Conservation (phyloP, 2,797 vertebrate genomes). For the Mycteria americana region DNA sequence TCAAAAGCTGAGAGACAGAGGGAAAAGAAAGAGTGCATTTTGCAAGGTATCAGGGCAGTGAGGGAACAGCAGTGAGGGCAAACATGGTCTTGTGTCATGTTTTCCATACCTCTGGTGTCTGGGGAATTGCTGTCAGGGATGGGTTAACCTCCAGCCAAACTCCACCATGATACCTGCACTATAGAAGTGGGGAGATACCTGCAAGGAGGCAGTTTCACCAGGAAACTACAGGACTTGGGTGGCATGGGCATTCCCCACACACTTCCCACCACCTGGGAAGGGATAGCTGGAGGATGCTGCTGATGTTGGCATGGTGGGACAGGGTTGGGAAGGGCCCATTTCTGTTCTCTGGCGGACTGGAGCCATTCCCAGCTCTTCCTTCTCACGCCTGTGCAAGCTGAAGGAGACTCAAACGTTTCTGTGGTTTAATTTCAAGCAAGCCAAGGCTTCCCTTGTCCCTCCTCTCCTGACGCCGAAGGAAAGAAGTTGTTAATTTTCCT, state of each 20-base stretch:
- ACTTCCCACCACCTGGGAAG: too few relatives aligned
- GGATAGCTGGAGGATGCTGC: not conserved
- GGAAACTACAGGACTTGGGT: not conserved
- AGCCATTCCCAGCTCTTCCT: not conserved
- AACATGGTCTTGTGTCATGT: accelerated
- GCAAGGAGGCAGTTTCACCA: not conserved
- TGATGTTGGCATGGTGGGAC: not conserved
- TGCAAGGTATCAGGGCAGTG: not conserved
- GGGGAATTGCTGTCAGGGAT: not conserved
- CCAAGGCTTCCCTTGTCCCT: not conserved
- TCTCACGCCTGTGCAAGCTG: not conserved
- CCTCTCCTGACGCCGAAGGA: not conserved
- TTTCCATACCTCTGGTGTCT: not conserved
- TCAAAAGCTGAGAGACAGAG: not conserved
- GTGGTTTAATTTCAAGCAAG: not conserved
- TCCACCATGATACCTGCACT: not conserved
- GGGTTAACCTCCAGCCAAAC: not conserved
- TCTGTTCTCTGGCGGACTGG: not conserved
- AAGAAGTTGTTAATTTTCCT: not conserved
- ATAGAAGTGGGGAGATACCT: not conserved
- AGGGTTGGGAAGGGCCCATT: accelerated
- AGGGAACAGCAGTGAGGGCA: not conserved
- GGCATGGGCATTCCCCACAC: not conserved
- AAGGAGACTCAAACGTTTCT: not conserved
- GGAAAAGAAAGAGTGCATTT: not conserved